Evolutionary conservation across 2,888 invertebrate genomes (phyloP), one percentile per base, ranked within the genome.

Genomic region (Thymelicus sylvestris): DNA sequence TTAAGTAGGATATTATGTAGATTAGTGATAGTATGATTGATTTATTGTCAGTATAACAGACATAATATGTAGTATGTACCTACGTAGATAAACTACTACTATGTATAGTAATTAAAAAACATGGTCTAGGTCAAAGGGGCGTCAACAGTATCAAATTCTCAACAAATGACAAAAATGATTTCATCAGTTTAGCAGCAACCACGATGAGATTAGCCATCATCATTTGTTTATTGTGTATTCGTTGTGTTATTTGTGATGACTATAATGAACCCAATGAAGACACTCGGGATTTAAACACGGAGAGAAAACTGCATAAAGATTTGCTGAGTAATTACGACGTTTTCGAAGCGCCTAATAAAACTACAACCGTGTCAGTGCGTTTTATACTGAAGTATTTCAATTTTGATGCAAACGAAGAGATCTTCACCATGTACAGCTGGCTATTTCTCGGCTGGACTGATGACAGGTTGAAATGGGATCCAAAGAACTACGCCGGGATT

Each of bases 321-420:
- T 7, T 71, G 12, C 19, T 66, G 12, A 0, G 7, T 6, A n/a
- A 48, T 6, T 67, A 67, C 59, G 12, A 50, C 10, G 0, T 1
- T 0, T 6, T n/a, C 0, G 8, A 48, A 31, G 24, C 66, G 6
- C 66, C 71, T 7, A 13, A 7, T 6, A 55, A 63, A 31, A 13
- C 10, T 0, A 75, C 73, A n/a, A 50, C 60, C 2, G 76, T 86
- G 1, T 8, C 13, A 0, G 3, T 84, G 1, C 57, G 7, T 0
- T 82, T 86, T 59, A 7, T 24, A 0, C 48, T 89, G 13, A 83
- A 79, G 72, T 73, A 73, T 0, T 87, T 89, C 59, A 61, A 57
- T 3, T 84, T 84, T 8, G 73, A 79, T 39, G 76, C 74, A 13
- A 72, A 77, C 0, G 74, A 79, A 39, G 80, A 82, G 52, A 44